Conservation (phyloP, 1,140 invertebrate genomes). For the Aporrectodea caliginosa region DNA sequence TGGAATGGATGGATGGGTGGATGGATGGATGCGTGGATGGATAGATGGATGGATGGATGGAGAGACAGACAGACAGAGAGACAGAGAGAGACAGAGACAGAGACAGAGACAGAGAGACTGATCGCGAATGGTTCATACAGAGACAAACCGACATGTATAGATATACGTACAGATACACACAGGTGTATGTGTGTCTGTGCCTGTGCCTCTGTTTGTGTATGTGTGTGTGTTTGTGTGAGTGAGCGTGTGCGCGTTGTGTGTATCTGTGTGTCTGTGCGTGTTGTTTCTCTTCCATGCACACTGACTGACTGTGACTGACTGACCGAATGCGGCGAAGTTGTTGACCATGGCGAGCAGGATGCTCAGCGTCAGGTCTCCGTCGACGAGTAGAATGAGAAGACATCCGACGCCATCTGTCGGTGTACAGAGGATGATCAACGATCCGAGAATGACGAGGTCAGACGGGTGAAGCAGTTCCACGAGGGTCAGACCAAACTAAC, state of each 20-base stretch:
- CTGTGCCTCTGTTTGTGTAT: too few species aligned
- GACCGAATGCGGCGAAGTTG: conserved; percentile 26
- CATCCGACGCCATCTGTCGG: conserved; percentile 17
- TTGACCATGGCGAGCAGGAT: conserved; percentile 2
- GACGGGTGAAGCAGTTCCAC: conserved; percentile 16
- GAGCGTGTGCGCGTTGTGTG: background rate
- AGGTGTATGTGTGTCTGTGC: too few species aligned
- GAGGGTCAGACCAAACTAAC: conserved; percentile 21
- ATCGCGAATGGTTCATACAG: background rate
- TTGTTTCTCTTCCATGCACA: too few species aligned
- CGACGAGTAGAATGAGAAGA: conserved; percentile 8
- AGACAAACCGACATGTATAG: background rate
- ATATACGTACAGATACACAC: background rate
- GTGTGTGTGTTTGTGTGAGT: too few species aligned
- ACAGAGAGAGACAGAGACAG: too few species aligned
- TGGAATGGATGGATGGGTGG: too few species aligned
- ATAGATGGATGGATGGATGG: too few species aligned
- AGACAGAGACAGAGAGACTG: too few species aligned
- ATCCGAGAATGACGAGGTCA: background rate
- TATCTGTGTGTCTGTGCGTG: background rate
- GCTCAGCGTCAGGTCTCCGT: conserved; percentile 21
- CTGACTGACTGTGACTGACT: too few species aligned
- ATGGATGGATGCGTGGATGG: too few species aligned
- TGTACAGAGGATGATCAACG: conserved; percentile 5
- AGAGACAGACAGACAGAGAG: too few species aligned